Conservation (phyloP, 2,113 vertebrate species). For the Takifugu bimaculatus region DNA sequence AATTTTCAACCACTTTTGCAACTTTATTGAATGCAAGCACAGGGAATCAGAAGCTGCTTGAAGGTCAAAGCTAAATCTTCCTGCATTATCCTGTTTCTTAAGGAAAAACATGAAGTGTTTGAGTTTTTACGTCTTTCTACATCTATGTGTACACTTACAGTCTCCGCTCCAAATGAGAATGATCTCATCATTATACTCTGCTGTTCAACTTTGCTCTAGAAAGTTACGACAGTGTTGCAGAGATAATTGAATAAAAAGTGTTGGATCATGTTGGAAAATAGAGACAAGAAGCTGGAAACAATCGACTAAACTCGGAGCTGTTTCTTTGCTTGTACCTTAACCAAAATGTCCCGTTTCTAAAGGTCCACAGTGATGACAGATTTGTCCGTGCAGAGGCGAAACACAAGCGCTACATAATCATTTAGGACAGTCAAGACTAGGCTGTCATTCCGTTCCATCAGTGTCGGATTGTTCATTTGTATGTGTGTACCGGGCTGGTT, state of each 20-base stretch:
- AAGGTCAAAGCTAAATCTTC: conserved; percentile 47
- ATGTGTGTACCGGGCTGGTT: conserved; percentile 30
- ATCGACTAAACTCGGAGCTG: not conserved
- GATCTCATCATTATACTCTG: not conserved
- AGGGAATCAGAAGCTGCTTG: conserved; percentile 26
- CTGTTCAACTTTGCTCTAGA: not conserved
- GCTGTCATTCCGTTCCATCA: conserved; percentile 8
- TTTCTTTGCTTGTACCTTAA: too few species aligned
- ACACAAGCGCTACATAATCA: too few species aligned
- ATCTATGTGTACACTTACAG: not conserved
- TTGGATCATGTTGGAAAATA: conserved; percentile 22
- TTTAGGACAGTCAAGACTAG: too few species aligned
- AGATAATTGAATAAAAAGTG: conserved; percentile 25
- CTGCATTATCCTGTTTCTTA: conserved; percentile 30
- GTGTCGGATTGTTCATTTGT: conserved; percentile 44
- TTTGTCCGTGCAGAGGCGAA: too few species aligned
- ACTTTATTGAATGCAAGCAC: conserved; percentile 28
- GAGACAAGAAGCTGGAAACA: conserved; percentile 46
- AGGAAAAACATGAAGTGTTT: conserved; percentile 35
- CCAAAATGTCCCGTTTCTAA: too few species aligned
- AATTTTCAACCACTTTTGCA: conserved; percentile 15
- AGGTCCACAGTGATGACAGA: too few species aligned
- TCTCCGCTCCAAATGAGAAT: conserved; percentile 1
- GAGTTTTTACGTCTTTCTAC: not conserved
- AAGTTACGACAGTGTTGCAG: not conserved